Conservation (phyloP, 2,888 invertebrate genomes). For the Trachelus stipa region DNA sequence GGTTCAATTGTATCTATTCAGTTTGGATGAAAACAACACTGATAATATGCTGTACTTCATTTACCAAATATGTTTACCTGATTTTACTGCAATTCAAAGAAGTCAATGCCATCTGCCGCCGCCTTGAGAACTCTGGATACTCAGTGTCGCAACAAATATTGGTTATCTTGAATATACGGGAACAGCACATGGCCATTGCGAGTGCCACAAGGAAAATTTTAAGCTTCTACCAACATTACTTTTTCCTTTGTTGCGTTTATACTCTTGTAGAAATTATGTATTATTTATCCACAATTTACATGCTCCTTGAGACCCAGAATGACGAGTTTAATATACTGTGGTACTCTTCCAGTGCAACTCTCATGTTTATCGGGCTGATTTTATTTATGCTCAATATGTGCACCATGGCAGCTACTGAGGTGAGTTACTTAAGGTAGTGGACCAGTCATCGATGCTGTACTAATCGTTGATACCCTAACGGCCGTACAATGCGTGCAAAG, state of each 20-base stretch:
- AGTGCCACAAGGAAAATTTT: background rate
- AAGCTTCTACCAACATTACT: background rate
- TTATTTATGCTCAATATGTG: background rate
- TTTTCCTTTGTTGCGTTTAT: background rate
- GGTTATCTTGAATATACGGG: background rate
- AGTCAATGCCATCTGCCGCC: background rate
- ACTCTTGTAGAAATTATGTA: fast-evolving
- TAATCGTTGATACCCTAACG: no score
- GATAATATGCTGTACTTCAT: background rate
- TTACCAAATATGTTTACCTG: background rate
- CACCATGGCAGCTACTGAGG: background rate
- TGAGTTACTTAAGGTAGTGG: no score
- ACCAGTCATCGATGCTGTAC: no score
- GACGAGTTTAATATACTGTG: background rate
- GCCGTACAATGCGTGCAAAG: no score
- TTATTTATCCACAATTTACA: background rate
- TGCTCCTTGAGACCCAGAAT: background rate
- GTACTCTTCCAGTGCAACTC: background rate
- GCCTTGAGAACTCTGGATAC: background rate
- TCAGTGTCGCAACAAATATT: background rate
- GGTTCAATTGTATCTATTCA: fast-evolving
- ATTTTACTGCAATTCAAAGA: background rate
- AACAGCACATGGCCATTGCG: background rate
- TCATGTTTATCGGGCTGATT: background rate
- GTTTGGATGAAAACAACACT: fast-evolving